Conservation (phyloP, 2,888 invertebrate genomes). For the Lasius fuliginosus region DNA sequence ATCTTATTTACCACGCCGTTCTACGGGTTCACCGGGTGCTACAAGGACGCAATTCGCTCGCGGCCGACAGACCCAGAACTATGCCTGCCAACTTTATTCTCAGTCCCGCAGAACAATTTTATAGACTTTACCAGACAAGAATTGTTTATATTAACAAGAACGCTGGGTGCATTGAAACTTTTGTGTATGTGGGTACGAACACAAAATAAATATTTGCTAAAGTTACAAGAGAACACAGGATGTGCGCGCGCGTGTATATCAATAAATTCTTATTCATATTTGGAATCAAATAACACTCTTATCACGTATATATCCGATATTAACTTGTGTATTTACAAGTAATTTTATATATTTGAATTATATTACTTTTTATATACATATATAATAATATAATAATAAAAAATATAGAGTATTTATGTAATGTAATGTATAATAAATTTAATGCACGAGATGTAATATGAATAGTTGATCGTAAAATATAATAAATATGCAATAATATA, state of each 20-base stretch:
- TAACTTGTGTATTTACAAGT: neutral
- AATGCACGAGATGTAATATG: neutral
- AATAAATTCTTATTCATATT: neutral
- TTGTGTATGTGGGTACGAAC: neutral
- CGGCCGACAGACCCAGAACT: conserved; percentile 29
- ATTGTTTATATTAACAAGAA: conserved; percentile 7
- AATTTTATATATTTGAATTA: neutral
- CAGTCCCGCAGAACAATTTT: conserved; percentile 6
- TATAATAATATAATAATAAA: neutral
- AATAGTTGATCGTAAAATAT: neutral
- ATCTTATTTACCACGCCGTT: conserved; percentile 60
- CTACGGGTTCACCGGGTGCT: conserved; percentile 16
- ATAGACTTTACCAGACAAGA: neutral
- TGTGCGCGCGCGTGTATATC: neutral
- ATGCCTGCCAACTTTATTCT: conserved; percentile 27
- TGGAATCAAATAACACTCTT: neutral
- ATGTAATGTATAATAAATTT: neutral
- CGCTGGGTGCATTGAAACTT: neutral
- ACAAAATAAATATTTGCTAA: neutral
- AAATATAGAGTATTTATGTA: neutral
- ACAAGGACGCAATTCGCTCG: conserved; percentile 44
- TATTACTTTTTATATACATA: neutral
- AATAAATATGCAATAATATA: conserved; percentile 7
- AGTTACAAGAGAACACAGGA: neutral
- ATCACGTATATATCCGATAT: neutral